A percentile compares a stretch with the other conserved stretches of the same genome.
Evolutionary conservation across 2,797 vertebrate species (phyloP).

Genomic region (Spea hammondii): DNA sequence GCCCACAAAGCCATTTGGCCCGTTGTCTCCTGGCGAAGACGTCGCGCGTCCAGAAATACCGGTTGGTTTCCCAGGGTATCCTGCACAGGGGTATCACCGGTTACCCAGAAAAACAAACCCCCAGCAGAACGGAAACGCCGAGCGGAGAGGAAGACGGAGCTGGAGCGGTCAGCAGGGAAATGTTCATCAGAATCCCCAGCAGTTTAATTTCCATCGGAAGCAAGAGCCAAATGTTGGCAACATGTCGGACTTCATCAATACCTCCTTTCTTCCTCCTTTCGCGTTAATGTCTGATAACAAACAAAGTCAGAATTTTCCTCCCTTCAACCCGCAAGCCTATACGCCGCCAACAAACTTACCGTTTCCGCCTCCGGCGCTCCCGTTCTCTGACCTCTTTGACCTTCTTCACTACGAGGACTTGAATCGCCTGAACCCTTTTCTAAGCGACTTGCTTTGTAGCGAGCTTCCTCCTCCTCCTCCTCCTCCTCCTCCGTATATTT

Average conservation of each 20-base stretch:
- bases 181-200: neutral
- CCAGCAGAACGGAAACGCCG: slow-evolving; percentile 20
- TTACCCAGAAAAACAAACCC: slow-evolving; percentile 48
- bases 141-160: slow-evolving; percentile 43
- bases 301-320: slow-evolving; percentile 52
- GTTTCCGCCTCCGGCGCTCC: slow-evolving; percentile 52
- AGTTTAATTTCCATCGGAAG: slow-evolving; percentile 38
- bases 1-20: neutral
- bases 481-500: slow-evolving; percentile 37
- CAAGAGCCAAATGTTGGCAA: slow-evolving; percentile 27
- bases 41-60: slow-evolving; percentile 23
- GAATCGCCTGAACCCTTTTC: slow-evolving; percentile 55
- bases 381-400: slow-evolving; percentile 59
- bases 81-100: slow-evolving; percentile 24
- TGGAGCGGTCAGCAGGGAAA: slow-evolving; percentile 50
- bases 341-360: slow-evolving; percentile 47
- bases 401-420: slow-evolving; percentile 58
- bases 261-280: slow-evolving; percentile 59
- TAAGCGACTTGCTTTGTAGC: slow-evolving; percentile 56
- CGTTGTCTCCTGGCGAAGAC: neutral
- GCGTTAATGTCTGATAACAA: slow-evolving; percentile 57
- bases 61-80: neutral
- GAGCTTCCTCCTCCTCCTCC: slow-evolving; percentile 48
- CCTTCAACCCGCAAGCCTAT: slow-evolving; percentile 43
- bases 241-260: slow-evolving; percentile 59